Evolutionary conservation across 2,113 vertebrate species (phyloP), one percentile per base, ranked within the genome.

Genomic region (Recurvirostra avosetta): DNA sequence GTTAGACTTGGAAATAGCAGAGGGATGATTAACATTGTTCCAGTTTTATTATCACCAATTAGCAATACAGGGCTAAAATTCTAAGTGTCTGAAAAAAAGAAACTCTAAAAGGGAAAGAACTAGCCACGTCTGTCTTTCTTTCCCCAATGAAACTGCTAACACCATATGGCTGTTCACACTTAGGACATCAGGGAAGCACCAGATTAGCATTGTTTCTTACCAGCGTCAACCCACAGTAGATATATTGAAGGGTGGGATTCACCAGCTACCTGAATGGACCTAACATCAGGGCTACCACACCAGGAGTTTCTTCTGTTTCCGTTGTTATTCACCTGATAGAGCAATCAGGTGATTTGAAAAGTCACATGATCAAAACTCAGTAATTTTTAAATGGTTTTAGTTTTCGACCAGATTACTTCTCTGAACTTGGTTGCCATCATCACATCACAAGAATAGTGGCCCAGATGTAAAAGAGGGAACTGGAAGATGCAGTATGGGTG

Each of bases 321-420:
- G 0, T 81, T 41, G 16, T 55, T 59, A 71, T 15, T 36, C n/a
- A 50, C 2, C 17, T 47, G 20, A 66, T 15, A 70, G 56, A 52
- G 7, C 8, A 86, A 76, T 15, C 3, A 76, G 25, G 6, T 78
- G 19, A 41, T 82, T 50, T 71, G 32, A 71, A 23, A 67, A 74
- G 16, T 25, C 11, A 25, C 50, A 17, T 13, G 8, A 5, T 50
- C 3, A 87, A 74, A 90, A 84, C 3, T 0, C 2, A 43, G 4
- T 3, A 1, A 26, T 43, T 40, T 86, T 59, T 23, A 2, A 67
- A 40, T 30, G 2, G 5, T 21, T 32, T 41, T 53, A 32, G 17
- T 11, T 81, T 75, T 27, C 30, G 8, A 29, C 5, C 6, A 53
- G 5, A 62, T 88, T 73, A 55, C 6, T 74, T 66, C 27, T 45